Evolutionary conservation across 2,888 invertebrate genomes (phyloP).

Genomic region (Macrosiphum euphorbiae): DNA sequence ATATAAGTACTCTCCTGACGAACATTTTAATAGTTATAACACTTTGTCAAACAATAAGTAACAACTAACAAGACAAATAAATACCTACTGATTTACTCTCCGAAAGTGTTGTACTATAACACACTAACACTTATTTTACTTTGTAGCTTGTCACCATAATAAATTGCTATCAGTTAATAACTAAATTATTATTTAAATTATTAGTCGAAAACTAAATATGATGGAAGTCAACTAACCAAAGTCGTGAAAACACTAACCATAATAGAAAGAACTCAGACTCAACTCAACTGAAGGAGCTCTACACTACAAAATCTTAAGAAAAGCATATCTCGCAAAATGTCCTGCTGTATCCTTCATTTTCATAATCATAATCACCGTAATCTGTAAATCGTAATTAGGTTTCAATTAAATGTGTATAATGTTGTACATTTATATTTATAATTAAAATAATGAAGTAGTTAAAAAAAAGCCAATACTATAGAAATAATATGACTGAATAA

Average conservation of each 20-base stretch:
- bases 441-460: background rate
- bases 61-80: too few species aligned
- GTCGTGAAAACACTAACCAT: background rate
- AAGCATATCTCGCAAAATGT: background rate
- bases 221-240: background rate
- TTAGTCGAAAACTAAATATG: background rate
- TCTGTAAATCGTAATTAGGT: too few species aligned
- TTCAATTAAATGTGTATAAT: background rate
- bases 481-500: background rate
- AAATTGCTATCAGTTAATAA: background rate
- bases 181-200: background rate
- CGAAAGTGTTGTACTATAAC: background rate
- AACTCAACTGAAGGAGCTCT: background rate
- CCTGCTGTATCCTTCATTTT: background rate
- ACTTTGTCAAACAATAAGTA: background rate
- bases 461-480: background rate
- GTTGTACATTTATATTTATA: background rate
- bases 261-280: background rate
- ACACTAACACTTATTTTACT: background rate
- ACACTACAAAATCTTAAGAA: background rate
- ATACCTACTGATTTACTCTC: background rate
- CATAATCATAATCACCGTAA: background rate
- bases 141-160: background rate
- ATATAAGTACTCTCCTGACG: background rate
- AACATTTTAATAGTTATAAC: background rate